Evolutionary conservation across 2,113 vertebrate genomes (phyloP).

Genomic region (Edolisoma coerulescens): DNA sequence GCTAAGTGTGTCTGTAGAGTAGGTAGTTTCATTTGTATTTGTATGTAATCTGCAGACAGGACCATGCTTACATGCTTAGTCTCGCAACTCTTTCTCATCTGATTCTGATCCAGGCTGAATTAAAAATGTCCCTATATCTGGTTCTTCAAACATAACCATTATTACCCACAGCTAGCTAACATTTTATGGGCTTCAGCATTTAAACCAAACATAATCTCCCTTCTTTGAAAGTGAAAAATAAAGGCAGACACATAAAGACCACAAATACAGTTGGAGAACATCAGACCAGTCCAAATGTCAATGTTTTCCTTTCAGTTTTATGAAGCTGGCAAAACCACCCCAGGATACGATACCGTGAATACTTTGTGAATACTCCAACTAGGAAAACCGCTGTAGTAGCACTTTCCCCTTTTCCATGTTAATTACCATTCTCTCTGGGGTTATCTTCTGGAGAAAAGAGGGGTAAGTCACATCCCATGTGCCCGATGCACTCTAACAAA

Average conservation of each 20-base stretch:
- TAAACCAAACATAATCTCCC: background rate
- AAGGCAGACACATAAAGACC: background rate
- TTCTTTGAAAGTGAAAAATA: background rate
- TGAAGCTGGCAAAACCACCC: background rate
- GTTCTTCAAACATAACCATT: background rate
- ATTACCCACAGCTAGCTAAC: background rate
- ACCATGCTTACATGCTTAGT: background rate
- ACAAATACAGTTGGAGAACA: background rate
- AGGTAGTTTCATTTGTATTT: background rate
- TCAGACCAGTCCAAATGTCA: background rate
- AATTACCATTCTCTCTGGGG: background rate
- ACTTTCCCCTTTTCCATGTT: background rate
- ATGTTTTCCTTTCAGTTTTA: background rate
- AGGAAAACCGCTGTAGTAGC: background rate
- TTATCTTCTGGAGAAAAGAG: background rate
- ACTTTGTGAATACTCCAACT: background rate
- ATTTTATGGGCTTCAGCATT: background rate
- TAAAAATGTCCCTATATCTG: background rate
- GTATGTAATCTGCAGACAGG: background rate
- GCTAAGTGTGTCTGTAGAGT: background rate
- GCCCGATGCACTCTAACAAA: background rate
- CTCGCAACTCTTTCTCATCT: background rate
- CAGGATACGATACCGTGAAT: background rate
- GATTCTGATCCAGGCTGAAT: background rate
- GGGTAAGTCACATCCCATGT: background rate